A percentile compares a stretch with the other conserved stretches of the same genome.
Conservation (phyloP, 2,113 vertebrate genomes). For the Arenaria interpres region DNA sequence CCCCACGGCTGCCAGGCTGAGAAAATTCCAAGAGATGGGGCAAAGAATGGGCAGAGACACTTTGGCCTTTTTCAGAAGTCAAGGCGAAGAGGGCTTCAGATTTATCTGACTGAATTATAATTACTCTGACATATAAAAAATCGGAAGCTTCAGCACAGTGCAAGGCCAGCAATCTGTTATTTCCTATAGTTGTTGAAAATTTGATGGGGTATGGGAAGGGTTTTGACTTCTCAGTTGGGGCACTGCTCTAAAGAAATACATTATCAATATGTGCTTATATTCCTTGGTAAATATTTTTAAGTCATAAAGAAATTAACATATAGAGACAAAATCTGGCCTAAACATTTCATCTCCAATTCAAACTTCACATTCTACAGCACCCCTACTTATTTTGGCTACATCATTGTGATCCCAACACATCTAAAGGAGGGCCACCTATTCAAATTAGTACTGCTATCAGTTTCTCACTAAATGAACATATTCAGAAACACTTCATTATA, state of each 20-base stretch:
- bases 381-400: neutral
- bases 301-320: constrained; percentile 23
- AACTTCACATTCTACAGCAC: constrained; percentile 1
- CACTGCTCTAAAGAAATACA: neutral
- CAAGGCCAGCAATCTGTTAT: neutral
- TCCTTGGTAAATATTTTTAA: neutral
- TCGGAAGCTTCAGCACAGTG: neutral
- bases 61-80: neutral
- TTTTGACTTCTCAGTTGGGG: neutral
- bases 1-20: neutral
- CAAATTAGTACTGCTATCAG: neutral
- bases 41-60: neutral
- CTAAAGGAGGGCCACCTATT: neutral
- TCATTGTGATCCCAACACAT: neutral
- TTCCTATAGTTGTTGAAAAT: neutral
- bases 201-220: neutral
- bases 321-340: constrained; percentile 13
- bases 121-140: neutral
- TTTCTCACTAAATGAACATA: neutral
- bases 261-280: neutral
- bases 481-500: neutral
- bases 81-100: neutral
- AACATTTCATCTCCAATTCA: constrained; percentile 2
- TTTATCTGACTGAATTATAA: neutral
- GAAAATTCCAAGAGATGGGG: neutral